Evolutionary conservation across 2,113 vertebrate genomes (phyloP), one percentile per base, ranked within the genome.

Genomic region (Willisornis vidua): DNA sequence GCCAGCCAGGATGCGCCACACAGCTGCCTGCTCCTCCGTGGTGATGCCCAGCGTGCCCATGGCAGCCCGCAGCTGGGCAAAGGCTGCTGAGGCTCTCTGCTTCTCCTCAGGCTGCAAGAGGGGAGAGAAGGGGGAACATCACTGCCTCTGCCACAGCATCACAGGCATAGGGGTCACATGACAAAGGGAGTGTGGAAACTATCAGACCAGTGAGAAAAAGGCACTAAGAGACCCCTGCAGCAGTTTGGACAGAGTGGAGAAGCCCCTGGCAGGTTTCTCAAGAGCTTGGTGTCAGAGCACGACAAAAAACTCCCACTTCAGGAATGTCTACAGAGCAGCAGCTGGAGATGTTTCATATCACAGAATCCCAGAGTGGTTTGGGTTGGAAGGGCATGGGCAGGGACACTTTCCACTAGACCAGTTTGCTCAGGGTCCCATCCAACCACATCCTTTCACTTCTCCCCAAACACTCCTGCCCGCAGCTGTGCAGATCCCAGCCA

Each of bases 1-100:
- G 37, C 96, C 98, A 0, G 99, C 99, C 96, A 99, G 81, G 65
- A 99, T 87, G 3, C 98, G 98, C 99, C 99, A 99, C 59, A 99
- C 80, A 5, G 98, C 99, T 6, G 55, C 96, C 97, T 99, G 99
- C 97, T 99, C 99, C 2, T 98, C 85, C 0, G 89, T 54, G 0
- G 92, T 96, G 97, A 99, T 98, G 77, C 98, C 98, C 97, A 99
- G 97, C 0, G 81, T 98, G 93, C 97, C 98, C 99, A 99, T 98
- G 97, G 99, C 99, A 5, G 95, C 95, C 94, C 94, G 98, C 31
- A 99, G 98, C 97, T 98, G 98, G 81, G 98, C 77, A 28, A 99
- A 99, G 4, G 98, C 98, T 0, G 93, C 94, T 0, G 97, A 97
- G 0, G 98, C 98, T 70, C 97, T 98, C 98, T 99, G 99, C 88